Conservation (phyloP, 2,113 vertebrate species). For the Rhabdomys dilectus region DNA sequence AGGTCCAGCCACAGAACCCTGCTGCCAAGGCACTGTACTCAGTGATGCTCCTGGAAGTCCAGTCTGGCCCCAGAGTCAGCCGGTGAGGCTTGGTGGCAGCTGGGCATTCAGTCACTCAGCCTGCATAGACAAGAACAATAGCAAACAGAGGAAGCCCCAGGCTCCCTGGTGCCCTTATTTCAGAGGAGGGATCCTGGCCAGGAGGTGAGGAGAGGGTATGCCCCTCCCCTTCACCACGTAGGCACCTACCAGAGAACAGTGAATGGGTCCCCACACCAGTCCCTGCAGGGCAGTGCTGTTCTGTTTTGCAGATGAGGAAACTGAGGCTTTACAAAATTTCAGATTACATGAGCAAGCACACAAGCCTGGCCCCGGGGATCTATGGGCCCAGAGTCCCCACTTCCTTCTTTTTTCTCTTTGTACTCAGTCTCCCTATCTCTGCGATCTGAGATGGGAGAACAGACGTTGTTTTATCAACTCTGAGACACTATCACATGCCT, state of each 20-base stretch:
- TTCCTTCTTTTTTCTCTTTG: no score
- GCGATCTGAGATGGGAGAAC: neutral
- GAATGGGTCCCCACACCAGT: neutral
- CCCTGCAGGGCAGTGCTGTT: fast-evolving
- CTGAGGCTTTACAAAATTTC: neutral
- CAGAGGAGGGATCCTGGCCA: neutral
- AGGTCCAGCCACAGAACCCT: neutral
- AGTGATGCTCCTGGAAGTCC: slow-evolving; percentile 84
- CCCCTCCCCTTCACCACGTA: neutral
- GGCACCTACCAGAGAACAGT: fast-evolving
- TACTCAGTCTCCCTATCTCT: neutral
- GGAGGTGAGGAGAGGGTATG: neutral
- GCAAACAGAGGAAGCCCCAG: neutral
- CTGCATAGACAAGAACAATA: neutral
- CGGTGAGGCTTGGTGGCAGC: neutral
- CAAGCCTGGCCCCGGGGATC: neutral
- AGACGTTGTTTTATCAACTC: neutral
- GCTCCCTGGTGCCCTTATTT: neutral
- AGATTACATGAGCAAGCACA: neutral
- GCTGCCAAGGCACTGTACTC: slow-evolving; percentile 29
- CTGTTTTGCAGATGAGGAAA: neutral
- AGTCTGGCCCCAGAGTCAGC: slow-evolving; percentile 29
- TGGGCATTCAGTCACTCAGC: neutral
- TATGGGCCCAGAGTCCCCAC: neutral
- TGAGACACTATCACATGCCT: neutral